Percentiles rank a stretch among this genome's conserved stretches.
Evolutionary conservation across 2,888 invertebrate genomes (phyloP).

Genomic region (Chrysodeixis includens): DNA sequence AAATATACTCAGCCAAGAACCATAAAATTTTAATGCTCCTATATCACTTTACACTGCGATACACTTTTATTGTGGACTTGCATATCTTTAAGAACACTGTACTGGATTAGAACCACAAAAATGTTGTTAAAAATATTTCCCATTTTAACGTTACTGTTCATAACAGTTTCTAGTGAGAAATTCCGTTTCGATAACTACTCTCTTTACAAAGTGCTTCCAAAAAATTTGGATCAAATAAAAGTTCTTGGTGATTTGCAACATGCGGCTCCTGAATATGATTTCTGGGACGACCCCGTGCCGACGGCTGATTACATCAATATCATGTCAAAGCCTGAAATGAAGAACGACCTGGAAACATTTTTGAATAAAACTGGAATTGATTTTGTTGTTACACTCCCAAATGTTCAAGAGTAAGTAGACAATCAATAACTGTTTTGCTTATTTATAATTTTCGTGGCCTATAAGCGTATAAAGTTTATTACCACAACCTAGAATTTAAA

Average conservation of each 20-base stretch:
- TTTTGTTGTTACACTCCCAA: conserved; percentile 78
- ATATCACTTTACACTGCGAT: conserved; percentile 25
- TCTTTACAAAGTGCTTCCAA: conserved; percentile 88
- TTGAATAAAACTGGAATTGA: conserved; percentile 75
- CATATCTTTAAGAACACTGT: conserved; percentile 11
- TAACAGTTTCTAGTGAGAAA: conserved; percentile 61
- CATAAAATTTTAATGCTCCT: conserved; percentile 37
- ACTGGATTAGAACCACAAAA: conserved; percentile 20
- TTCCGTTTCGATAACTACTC: conserved; percentile 78
- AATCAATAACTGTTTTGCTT: background rate
- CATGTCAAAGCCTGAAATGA: conserved; percentile 80
- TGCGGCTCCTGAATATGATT: conserved; percentile 79
- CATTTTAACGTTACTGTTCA: conserved; percentile 42
- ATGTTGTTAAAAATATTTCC: conserved; percentile 57
- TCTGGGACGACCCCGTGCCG: conserved; percentile 77
- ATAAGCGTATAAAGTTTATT: no score
- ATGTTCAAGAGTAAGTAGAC: conserved; percentile 86
- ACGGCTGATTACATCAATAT: conserved; percentile 76
- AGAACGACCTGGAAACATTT: conserved; percentile 70
- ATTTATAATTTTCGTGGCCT: background rate
- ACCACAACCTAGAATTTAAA: no score
- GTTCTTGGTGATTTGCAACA: conserved; percentile 83
- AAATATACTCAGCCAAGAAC: conserved; percentile 8
- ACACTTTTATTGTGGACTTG: conserved; percentile 18
- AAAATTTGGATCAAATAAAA: conserved; percentile 81